Percentiles rank a stretch among this genome's conserved stretches.
Conservation (phyloP, 1,140 invertebrate species). For the Chlorops oryzae region DNA sequence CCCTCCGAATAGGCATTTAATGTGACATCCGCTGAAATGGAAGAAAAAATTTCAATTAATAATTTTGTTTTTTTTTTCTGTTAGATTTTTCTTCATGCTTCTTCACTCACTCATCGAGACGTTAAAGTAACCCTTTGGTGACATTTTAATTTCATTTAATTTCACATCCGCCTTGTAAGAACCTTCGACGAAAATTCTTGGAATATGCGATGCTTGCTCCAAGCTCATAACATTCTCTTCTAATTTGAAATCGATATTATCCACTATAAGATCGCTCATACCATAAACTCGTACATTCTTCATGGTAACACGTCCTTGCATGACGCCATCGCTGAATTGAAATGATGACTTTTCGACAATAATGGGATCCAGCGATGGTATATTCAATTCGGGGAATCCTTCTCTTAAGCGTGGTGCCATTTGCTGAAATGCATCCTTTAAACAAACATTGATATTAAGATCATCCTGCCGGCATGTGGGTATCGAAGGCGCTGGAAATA, state of each 20-base stretch:
- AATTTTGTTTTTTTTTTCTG: background rate
- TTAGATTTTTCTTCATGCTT: background rate
- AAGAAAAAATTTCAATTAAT: constrained; percentile 9
- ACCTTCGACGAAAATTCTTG: constrained; percentile 34
- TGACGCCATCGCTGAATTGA: constrained; percentile 28
- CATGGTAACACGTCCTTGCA: constrained; percentile 34
- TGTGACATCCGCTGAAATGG: constrained; percentile 29
- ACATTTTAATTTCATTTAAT: constrained; percentile 41
- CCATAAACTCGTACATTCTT: constrained; percentile 33
- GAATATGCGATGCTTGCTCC: constrained; percentile 25
- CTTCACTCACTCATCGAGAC: constrained; percentile 33
- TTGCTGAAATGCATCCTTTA: constrained; percentile 33
- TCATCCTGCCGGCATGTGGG: constrained; percentile 34
- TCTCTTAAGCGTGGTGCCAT: constrained; percentile 33
- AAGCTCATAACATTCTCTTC: constrained; percentile 28
- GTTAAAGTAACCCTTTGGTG: constrained; percentile 44
- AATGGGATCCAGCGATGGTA: constrained; percentile 43
- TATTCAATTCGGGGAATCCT: constrained; percentile 36
- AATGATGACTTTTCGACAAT: constrained; percentile 28
- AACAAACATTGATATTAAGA: constrained; percentile 39
- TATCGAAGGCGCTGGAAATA: constrained; percentile 29
- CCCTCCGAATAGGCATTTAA: constrained; percentile 28
- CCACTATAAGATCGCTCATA: constrained; percentile 27
- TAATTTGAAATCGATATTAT: constrained; percentile 32
- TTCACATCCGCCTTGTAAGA: constrained; percentile 40